A percentile compares a stretch with the other conserved stretches of the same genome.
Conservation (phyloP, 1,140 invertebrate genomes). For the Camponotus vicinus region DNA sequence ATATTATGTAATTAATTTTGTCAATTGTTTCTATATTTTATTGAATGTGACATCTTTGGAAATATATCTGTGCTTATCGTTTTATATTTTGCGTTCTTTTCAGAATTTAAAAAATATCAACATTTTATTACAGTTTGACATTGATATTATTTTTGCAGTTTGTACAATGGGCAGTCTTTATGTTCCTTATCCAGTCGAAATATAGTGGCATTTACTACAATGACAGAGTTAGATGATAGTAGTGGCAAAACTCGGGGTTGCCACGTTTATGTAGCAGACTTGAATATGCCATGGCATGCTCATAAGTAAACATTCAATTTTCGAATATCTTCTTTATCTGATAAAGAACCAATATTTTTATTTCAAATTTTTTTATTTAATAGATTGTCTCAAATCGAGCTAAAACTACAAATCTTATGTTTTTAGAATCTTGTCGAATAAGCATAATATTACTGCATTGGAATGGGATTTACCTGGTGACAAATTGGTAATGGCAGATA, state of each 20-base stretch:
- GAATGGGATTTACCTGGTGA: slow-evolving; percentile 95
- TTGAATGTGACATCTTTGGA: no score
- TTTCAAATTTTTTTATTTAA: slow-evolving; percentile 25
- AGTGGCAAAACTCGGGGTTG: slow-evolving; percentile 90
- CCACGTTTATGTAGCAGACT: slow-evolving; percentile 94
- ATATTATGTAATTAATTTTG: no score
- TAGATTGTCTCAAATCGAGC: not conserved
- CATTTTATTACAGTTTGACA: no score
- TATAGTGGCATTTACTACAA: slow-evolving; percentile 93
- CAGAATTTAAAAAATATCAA: not conserved
- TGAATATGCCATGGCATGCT: slow-evolving; percentile 94
- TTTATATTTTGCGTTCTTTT: no score
- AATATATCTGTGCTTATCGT: no score
- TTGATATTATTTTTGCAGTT: slow-evolving; percentile 76
- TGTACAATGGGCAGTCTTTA: slow-evolving; percentile 85
- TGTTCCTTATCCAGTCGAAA: slow-evolving; percentile 93
- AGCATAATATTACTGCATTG: slow-evolving; percentile 90
- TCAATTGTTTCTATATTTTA: no score
- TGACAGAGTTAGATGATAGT: slow-evolving; percentile 89
- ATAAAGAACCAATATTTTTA: not conserved
- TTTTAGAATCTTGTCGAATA: slow-evolving; percentile 87
- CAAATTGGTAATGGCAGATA: slow-evolving; percentile 91
- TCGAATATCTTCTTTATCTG: not conserved
- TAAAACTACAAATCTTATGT: slow-evolving; percentile 60
- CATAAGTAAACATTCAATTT: slow-evolving; percentile 89